phyloP scores from a whole-genome alignment of 2,113 vertebrate genomes.

The Passer domesticus region DNA sequence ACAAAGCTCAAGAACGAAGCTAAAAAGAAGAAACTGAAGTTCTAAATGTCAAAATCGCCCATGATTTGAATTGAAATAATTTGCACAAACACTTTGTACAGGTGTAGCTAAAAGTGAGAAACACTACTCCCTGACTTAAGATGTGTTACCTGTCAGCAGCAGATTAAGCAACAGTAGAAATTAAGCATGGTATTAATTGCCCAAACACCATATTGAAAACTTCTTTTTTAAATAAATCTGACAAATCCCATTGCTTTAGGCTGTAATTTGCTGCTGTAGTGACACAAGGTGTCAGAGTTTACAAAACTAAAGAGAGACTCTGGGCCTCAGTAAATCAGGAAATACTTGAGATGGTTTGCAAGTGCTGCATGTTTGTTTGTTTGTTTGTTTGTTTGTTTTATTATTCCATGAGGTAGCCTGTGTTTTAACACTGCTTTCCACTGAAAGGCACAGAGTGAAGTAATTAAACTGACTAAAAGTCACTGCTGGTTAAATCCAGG shows the following conservation, averaged over 20 bases:
- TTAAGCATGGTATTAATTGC: neutral
- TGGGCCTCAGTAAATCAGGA: neutral
- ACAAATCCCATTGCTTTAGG: neutral
- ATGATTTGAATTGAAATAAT: neutral
- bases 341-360: neutral
- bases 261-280: neutral
- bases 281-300: neutral
- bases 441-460: neutral
- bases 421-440: neutral
- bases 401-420: neutral
- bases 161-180: neutral
- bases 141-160: neutral
- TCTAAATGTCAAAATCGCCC: neutral
- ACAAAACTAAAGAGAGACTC: neutral
- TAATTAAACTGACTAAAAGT: conserved; percentile 13
- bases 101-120: neutral
- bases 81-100: neutral
- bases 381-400: neutral
- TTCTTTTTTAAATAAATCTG: neutral
- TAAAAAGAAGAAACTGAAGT: neutral
- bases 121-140: neutral
- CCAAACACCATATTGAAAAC: neutral
- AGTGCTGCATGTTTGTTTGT: neutral
- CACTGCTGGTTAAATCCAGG: neutral
- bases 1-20: neutral